phyloP scores from a whole-genome alignment of 2,113 vertebrate genomes.

The Indicator maculatus region DNA sequence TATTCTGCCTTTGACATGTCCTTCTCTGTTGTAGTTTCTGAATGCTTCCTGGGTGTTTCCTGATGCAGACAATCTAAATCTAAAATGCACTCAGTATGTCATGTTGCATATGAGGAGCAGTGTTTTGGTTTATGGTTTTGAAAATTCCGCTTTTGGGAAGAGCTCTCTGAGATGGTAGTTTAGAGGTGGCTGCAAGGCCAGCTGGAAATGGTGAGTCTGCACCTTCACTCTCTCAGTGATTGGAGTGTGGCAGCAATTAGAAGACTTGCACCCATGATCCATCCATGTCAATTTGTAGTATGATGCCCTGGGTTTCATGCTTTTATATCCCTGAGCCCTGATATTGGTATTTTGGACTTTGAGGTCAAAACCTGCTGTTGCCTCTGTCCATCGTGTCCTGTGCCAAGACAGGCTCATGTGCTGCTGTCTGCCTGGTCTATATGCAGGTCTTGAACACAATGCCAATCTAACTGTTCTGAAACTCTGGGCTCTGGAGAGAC shows the following conservation, averaged over 20 bases:
- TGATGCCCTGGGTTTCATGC: background rate
- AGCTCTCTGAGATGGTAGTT: background rate
- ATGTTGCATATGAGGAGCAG: background rate
- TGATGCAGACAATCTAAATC: background rate
- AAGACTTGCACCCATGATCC: background rate
- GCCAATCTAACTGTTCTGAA: background rate
- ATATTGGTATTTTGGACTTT: background rate
- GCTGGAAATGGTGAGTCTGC: background rate
- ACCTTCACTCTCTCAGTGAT: rapidly evolving
- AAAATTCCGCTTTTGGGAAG: background rate
- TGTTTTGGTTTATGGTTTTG: background rate
- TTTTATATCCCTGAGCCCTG: background rate
- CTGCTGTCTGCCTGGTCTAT: background rate
- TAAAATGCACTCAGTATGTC: background rate
- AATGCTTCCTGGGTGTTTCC: background rate
- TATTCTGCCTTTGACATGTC: background rate
- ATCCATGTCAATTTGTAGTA: background rate
- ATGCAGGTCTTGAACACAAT: background rate
- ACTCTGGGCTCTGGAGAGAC: background rate
- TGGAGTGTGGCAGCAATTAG: background rate
- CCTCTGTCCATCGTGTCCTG: background rate
- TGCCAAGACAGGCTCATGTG: background rate
- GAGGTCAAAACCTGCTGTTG: background rate
- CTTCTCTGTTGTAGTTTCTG: background rate
- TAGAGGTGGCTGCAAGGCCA: background rate